Conservation (phyloP, 2,113 vertebrate genomes). For the Centropus bengalensis region DNA sequence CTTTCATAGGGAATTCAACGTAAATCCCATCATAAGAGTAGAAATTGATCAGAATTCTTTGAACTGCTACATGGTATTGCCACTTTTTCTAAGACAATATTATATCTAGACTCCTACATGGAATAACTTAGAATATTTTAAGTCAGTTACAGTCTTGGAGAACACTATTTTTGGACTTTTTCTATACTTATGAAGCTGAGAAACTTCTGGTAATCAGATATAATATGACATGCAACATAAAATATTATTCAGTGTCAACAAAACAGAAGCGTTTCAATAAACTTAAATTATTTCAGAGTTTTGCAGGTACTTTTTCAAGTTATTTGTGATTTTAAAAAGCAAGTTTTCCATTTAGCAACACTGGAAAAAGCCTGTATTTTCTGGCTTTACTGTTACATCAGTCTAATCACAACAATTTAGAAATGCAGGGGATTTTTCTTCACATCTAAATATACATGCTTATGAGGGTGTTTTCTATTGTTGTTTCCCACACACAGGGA, state of each 20-base stretch:
- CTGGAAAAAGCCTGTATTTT: background rate
- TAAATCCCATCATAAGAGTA: background rate
- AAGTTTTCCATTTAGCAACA: background rate
- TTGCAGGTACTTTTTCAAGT: background rate
- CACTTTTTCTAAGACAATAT: background rate
- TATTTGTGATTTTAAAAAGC: background rate
- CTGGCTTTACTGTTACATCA: background rate
- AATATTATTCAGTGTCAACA: background rate
- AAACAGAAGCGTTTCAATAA: background rate
- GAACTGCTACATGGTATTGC: background rate
- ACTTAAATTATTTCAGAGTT: background rate
- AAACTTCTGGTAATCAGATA: background rate
- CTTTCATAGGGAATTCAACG: background rate
- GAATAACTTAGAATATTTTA: background rate
- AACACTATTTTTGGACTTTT: background rate
- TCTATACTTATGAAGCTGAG: background rate
- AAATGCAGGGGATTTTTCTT: background rate
- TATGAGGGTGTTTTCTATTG: background rate
- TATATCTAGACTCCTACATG: background rate
- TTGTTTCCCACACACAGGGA: conserved; percentile 80
- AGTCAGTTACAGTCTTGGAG: background rate
- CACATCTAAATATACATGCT: background rate
- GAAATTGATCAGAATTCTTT: background rate
- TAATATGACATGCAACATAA: background rate
- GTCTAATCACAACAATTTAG: background rate